phyloP scores from a whole-genome alignment of 2,113 vertebrate species.

The Bos javanicus region DNA sequence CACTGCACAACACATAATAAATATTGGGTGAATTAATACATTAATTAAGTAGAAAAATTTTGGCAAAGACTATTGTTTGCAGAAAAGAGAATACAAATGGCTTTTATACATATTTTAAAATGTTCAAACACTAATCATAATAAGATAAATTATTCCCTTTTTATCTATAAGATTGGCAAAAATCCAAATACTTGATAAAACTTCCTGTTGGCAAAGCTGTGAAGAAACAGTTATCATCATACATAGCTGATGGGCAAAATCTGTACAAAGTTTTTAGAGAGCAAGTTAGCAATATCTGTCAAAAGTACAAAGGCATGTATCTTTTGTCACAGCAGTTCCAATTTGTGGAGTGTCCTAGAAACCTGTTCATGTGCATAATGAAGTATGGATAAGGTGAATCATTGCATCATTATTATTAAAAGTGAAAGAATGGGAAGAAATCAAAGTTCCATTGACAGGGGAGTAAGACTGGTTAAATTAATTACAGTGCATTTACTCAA shows the following conservation, averaged over 20 bases:
- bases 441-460: not conserved
- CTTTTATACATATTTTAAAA: not conserved
- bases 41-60: not conserved
- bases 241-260: not conserved
- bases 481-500: not conserved
- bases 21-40: not conserved
- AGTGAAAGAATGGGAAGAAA: not conserved
- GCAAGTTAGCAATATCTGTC: not conserved
- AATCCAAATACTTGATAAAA: not conserved
- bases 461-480: not conserved
- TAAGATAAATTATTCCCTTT: constrained; percentile 2
- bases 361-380: not conserved
- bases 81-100: constrained; percentile 7
- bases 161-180: not conserved
- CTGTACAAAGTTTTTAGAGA: not conserved
- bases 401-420: not conserved
- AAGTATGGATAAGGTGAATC: not conserved
- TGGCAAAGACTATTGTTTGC: not conserved
- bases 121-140: not conserved
- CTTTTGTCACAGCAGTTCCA: not conserved
- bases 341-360: not conserved
- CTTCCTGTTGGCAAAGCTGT: not conserved
- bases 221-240: not conserved
- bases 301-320: not conserved
- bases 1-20: not conserved